These are phyloP conservation scores for Drosophila parvula DNA, from an alignment of 1,140 invertebrate species.

Conservation along the genomic window DNA sequence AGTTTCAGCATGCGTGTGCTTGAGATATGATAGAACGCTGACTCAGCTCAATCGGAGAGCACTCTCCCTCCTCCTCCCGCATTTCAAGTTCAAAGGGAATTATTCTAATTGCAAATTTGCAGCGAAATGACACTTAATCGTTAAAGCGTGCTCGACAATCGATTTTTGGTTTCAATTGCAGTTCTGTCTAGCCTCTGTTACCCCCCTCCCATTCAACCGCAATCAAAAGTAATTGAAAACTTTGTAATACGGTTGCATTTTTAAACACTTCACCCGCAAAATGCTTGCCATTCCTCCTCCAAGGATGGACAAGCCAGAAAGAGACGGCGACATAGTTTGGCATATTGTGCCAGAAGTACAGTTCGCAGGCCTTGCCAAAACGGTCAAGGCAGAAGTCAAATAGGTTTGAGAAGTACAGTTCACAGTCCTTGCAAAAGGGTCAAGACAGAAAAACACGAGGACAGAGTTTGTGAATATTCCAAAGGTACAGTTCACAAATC, in stretches of 20 bases:
- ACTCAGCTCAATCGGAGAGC: constrained; percentile 3
- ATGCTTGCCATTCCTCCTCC: background rate
- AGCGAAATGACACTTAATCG: constrained; percentile 35
- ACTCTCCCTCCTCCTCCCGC: background rate
- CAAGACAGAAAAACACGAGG: background rate
- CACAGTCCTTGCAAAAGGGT: background rate
- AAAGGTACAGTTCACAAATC: background rate
- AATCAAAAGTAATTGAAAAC: constrained; percentile 37
- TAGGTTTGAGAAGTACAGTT: background rate
- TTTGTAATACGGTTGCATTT: constrained; percentile 33
- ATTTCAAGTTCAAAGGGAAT: constrained; percentile 31
- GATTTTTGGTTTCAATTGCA: constrained; percentile 25
- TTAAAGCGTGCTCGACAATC: constrained; percentile 24
- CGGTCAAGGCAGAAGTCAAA: background rate
- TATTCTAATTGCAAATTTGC: constrained; percentile 22
- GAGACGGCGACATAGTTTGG: background rate
- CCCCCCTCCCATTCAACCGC: background rate
- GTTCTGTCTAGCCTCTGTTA: background rate
- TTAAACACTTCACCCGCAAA: constrained; percentile 15
- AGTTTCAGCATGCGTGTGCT: background rate
- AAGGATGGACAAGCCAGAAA: constrained; percentile 11
- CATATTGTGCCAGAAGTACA: background rate
- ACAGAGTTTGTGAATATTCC: background rate
- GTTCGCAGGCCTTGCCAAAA: background rate
- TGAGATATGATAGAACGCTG: background rate